phyloP scores from a whole-genome alignment of 2,113 vertebrate genomes.

The Mus spicilegus region DNA sequence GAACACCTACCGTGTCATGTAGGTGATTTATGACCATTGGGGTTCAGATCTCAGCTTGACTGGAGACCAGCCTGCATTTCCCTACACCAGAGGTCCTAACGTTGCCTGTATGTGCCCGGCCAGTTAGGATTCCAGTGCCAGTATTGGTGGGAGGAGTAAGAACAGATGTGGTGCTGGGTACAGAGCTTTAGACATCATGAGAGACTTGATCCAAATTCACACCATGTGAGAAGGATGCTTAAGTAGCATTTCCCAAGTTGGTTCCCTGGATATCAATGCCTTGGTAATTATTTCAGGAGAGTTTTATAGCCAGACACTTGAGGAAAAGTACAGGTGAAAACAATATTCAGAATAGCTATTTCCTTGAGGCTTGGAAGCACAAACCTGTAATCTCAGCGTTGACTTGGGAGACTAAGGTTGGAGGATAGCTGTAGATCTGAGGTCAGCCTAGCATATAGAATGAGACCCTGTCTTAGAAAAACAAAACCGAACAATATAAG shows the following conservation, averaged over 20 bases:
- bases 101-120: too few relatives aligned
- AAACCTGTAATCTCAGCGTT: not conserved
- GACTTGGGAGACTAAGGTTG: not conserved
- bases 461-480: not conserved
- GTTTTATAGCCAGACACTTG: not conserved
- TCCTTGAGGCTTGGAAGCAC: not conserved
- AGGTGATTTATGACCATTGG: too few relatives aligned
- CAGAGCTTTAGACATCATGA: not conserved
- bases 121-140: not conserved
- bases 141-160: not conserved
- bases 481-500: not conserved
- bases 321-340: not conserved
- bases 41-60: too few relatives aligned
- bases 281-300: not conserved
- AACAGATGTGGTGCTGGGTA: not conserved
- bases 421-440: not conserved
- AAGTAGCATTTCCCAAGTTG: not conserved
- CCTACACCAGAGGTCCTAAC: not conserved
- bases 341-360: not conserved
- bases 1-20: too few relatives aligned
- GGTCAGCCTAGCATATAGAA: not conserved
- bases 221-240: not conserved
- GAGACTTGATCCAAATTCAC: not conserved
- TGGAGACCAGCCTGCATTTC: too few relatives aligned
- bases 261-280: not conserved